phyloP scores from a whole-genome alignment of 2,797 vertebrate genomes.

The Cyclura pinguis region DNA sequence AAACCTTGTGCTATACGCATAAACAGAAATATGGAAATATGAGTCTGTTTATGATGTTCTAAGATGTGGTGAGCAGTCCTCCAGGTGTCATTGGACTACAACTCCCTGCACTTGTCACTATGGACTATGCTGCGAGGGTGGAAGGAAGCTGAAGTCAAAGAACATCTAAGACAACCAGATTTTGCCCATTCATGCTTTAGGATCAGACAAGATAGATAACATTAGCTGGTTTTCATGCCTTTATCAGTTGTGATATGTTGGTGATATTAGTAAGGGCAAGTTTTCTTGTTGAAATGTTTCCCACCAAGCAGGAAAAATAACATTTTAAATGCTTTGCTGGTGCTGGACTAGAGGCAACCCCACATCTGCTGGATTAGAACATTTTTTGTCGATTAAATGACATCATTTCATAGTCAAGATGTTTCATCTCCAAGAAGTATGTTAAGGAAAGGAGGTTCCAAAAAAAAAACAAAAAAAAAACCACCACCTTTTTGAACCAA shows the following conservation, averaged over 20 bases:
- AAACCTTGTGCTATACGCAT: neutral
- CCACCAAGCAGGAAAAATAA: neutral
- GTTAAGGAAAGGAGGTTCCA: neutral
- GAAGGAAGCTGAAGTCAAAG: too few species aligned
- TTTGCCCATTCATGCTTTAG: neutral
- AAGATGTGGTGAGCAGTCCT: neutral
- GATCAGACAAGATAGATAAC: too few species aligned
- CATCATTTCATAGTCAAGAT: neutral
- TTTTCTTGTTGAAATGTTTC: neutral
- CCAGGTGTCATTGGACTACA: too few species aligned
- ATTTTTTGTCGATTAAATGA: neutral
- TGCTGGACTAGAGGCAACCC: neutral
- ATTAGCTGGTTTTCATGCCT: neutral
- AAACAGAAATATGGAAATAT: neutral
- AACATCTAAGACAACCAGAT: too few species aligned
- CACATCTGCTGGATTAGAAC: neutral
- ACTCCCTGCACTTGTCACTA: too few species aligned
- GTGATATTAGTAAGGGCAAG: neutral
- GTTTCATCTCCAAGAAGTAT: neutral
- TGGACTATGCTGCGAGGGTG: too few species aligned
- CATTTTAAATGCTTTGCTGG: neutral
- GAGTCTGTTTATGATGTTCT: conserved; percentile 1
- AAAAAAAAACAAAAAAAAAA: neutral
- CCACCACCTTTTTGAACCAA: neutral
- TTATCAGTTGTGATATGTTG: neutral